A percentile compares a stretch with the other conserved stretches of the same genome.
Evolutionary conservation across 2,113 vertebrate genomes (phyloP).

Genomic region (Silurus asotus): DNA sequence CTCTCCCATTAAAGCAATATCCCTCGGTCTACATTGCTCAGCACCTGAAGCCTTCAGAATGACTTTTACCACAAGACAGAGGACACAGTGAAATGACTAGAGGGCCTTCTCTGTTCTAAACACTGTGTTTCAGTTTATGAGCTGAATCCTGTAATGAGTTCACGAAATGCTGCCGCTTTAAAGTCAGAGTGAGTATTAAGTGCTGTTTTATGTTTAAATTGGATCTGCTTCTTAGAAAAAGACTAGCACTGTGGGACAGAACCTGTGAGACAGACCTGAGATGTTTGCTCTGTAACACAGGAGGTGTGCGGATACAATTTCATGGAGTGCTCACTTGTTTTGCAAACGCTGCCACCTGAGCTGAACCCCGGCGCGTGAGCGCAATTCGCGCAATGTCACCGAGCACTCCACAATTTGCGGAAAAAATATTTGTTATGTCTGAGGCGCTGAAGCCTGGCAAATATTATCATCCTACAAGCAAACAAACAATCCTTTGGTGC

Average conservation of each 20-base stretch:
- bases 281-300: constrained; percentile 27
- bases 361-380: constrained; percentile 20
- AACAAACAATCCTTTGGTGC: constrained; percentile 74
- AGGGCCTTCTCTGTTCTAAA: constrained; percentile 14
- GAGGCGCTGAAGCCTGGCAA: constrained; percentile 67
- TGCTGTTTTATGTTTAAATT: constrained; percentile 18
- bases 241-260: background rate
- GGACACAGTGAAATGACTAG: constrained; percentile 31
- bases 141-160: constrained; percentile 29
- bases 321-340: constrained; percentile 13
- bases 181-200: constrained; percentile 16
- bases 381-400: constrained; percentile 49
- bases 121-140: constrained; percentile 28
- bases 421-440: constrained; percentile 74
- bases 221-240: background rate
- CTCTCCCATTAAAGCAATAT: constrained; percentile 76
- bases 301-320: constrained; percentile 22
- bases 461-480: constrained; percentile 78
- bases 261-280: background rate
- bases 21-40: constrained; percentile 64
- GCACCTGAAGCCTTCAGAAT: constrained; percentile 55
- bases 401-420: constrained; percentile 65
- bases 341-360: background rate
- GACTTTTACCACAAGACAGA: constrained; percentile 63
- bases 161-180: background rate